Percentiles rank a stretch among this genome's conserved stretches.
phyloP scores from a whole-genome alignment of 2,888 invertebrate species.

The Dynastes tityus region DNA sequence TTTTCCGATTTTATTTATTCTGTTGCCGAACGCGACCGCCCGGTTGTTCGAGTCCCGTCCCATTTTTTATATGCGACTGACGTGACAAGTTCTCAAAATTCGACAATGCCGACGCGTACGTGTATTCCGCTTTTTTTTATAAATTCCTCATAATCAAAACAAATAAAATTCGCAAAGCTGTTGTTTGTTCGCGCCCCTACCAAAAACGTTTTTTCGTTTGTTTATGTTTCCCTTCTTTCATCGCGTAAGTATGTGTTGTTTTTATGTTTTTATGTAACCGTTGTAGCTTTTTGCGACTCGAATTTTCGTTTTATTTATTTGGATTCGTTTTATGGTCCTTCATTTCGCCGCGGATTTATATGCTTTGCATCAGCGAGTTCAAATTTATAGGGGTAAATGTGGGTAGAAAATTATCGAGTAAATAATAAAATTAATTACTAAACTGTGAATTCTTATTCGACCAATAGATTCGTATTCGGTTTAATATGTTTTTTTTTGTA shows the following conservation, averaged over 20 bases:
- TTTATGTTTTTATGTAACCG: too few relatives aligned
- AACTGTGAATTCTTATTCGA: too few relatives aligned
- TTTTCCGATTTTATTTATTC: conserved; percentile 45
- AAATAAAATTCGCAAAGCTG: conserved; percentile 30
- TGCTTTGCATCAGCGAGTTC: background rate
- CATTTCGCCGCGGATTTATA: background rate
- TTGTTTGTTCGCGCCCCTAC: conserved; percentile 23
- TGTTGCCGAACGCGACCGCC: conserved; percentile 4
- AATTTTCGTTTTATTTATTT: background rate
- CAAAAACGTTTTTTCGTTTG: conserved; percentile 5
- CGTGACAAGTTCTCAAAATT: conserved; percentile 45
- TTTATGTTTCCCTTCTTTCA: conserved; percentile 35
- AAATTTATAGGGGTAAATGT: background rate
- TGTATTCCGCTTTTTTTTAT: conserved; percentile 17
- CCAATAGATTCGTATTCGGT: too few relatives aligned
- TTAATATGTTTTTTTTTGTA: too few relatives aligned
- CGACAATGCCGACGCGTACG: conserved; percentile 25
- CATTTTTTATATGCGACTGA: conserved; percentile 34
- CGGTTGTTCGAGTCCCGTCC: background rate
- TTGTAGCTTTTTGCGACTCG: conserved; percentile 2
- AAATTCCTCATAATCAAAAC: conserved; percentile 44
- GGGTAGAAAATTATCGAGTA: too few relatives aligned
- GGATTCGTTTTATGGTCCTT: background rate
- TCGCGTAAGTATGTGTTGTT: conserved; percentile 4
- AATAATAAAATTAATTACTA: too few relatives aligned